Conservation (phyloP, 2,113 vertebrate genomes). For the Sciurus niger region DNA sequence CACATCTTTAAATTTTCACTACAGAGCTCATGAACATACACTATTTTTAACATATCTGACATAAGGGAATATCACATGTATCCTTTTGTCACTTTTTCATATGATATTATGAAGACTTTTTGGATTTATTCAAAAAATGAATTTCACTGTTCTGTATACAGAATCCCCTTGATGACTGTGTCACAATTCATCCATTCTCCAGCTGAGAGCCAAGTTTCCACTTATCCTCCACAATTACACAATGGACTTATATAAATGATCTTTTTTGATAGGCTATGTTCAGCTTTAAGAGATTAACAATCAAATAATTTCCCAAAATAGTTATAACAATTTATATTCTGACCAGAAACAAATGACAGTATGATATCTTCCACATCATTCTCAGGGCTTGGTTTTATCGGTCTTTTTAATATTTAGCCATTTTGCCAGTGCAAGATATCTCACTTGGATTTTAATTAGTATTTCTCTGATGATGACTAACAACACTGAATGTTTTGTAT, state of each 20-base stretch:
- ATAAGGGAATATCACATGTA: background rate
- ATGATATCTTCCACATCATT: background rate
- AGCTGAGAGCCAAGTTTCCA: background rate
- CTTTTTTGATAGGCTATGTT: background rate
- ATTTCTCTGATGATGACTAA: background rate
- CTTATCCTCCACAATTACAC: background rate
- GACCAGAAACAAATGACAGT: background rate
- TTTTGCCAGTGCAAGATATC: background rate
- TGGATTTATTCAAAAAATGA: background rate
- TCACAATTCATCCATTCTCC: background rate
- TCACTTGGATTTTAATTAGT: background rate
- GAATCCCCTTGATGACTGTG: background rate
- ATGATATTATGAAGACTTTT: background rate
- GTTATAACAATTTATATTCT: background rate
- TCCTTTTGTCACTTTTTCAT: conserved; percentile 3
- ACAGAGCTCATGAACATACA: background rate
- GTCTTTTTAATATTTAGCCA: background rate
- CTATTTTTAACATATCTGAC: conserved; percentile 14
- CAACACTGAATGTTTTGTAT: background rate
- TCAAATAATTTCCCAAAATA: background rate
- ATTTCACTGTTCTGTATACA: background rate
- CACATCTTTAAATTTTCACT: background rate
- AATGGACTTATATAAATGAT: background rate
- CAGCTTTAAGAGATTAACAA: background rate
- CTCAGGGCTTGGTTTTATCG: background rate